Evolutionary conservation across 2,113 vertebrate genomes (phyloP), one percentile per base, ranked within the genome.

Genomic region (Paralichthys olivaceus): DNA sequence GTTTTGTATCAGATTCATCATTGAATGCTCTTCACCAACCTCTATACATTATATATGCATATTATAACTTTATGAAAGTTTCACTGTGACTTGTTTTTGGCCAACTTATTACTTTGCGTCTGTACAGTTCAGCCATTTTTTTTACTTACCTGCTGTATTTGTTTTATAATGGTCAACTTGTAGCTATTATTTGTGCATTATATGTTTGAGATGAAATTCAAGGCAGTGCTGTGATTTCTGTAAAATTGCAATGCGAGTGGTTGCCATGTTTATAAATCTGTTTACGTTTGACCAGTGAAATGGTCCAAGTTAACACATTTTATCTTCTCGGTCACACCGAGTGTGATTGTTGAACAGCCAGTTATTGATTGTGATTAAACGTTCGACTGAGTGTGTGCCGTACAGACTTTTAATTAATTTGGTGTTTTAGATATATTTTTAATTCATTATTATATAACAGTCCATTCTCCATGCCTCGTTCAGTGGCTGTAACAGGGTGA

Each of bases 31-130:
- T 77, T 87, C 67, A 81, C 55, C 65, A 80, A 80, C 62, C 22
- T 77, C 68, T 80, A 69, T 43, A 81, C 65, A 47, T 76, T 56
- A 82, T 59, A 82, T 85, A 87, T 90, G 80, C 87, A 87, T 87
- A 84, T 79, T 66, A 73, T 71, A 51, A 37, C 62, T 64, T 51
- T 11, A 67, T 34, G 4, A 72, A 86, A 72, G 37, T 19, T 53
- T 74, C 80, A 90, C 85, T 90, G 86, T 88, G 85, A 86, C 54
- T 75, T 90, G 23, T 55, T 81, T 85, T 89, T 66, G 32, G 49
- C 71, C 67, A 53, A 49, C 29, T 47, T 26, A 28, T 87, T 81
- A 67, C 23, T 80, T 79, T 90, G 74, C 49, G 53, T 67, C 45
- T 80, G 60, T 79, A 73, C 45, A 78, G 15, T 69, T 34, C 17